phyloP scores from a whole-genome alignment of 2,888 invertebrate species.

The Desoria tigrina region DNA sequence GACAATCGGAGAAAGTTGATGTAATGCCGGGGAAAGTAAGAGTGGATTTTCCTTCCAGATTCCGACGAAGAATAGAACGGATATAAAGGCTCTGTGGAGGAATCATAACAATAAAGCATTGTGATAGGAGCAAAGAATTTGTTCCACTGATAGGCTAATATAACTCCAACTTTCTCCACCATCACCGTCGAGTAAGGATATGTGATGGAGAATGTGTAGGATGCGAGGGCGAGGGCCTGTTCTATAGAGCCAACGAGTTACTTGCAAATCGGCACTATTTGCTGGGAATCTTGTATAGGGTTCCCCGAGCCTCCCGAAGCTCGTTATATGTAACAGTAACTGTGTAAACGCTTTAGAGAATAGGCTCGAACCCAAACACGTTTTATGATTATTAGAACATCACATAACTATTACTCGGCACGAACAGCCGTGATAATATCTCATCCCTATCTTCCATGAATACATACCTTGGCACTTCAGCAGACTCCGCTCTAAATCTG shows the following conservation, averaged over 20 bases:
- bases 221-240: neutral
- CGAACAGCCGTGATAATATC: constrained; percentile 38
- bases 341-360: constrained; percentile 10
- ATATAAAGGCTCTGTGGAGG: constrained; percentile 8
- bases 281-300: no score
- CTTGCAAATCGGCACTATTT: no score
- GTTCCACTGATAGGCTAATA: neutral
- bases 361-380: constrained; percentile 32
- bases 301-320: no score
- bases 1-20: constrained; percentile 13
- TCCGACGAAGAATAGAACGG: constrained; percentile 11
- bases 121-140: constrained; percentile 28
- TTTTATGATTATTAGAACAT: constrained; percentile 48
- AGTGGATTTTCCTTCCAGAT: constrained; percentile 7
- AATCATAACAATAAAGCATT: constrained; percentile 41
- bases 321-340: neutral
- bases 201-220: neutral
- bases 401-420: constrained; percentile 42
- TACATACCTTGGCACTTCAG: neutral
- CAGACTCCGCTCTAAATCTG: neutral
- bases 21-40: constrained; percentile 2
- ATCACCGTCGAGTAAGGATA: constrained; percentile 1
- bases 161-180: no score
- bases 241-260: no score
- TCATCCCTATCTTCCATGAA: constrained; percentile 17